These are phyloP conservation scores for Diphyllodes magnificus DNA, from an alignment of 2,113 vertebrate genomes.

Conservation along the genomic window DNA sequence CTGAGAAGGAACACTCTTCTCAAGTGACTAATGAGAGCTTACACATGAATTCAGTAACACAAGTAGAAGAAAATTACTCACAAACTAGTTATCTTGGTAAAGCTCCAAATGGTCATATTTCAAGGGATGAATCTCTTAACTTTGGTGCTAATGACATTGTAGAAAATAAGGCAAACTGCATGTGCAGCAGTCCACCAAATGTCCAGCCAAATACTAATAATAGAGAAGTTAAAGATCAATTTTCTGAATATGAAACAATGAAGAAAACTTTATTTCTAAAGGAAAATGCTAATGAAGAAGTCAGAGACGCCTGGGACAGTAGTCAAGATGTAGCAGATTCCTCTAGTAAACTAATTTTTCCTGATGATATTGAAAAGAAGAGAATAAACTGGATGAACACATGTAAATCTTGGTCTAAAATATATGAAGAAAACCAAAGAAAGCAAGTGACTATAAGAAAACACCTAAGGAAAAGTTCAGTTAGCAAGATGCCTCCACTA, in stretches of 20 bases:
- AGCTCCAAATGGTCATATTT: neutral
- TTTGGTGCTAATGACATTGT: neutral
- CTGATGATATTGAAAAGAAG: constrained; percentile 75
- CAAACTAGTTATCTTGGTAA: neutral
- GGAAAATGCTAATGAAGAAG: neutral
- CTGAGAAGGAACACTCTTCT: neutral
- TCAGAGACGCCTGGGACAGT: neutral
- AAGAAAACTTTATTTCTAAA: neutral
- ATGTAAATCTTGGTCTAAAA: constrained; percentile 80
- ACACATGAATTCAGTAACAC: neutral
- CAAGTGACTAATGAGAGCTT: neutral
- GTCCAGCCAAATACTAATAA: neutral
- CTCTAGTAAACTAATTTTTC: constrained; percentile 17
- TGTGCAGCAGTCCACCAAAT: neutral
- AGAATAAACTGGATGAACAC: constrained; percentile 82
- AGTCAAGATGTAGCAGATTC: neutral
- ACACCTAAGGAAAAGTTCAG: constrained; percentile 24
- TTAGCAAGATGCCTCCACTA: constrained; percentile 69
- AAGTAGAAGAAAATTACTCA: neutral
- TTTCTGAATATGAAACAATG: neutral
- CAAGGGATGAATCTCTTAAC: neutral
- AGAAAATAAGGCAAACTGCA: neutral
- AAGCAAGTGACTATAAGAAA: constrained; percentile 63
- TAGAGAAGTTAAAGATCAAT: neutral
- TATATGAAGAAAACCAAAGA: constrained; percentile 72